A percentile compares a stretch with the other conserved stretches of the same genome.
Conservation (phyloP, 2,888 invertebrate species). For the Aphelenchoides bicaudatus region DNA sequence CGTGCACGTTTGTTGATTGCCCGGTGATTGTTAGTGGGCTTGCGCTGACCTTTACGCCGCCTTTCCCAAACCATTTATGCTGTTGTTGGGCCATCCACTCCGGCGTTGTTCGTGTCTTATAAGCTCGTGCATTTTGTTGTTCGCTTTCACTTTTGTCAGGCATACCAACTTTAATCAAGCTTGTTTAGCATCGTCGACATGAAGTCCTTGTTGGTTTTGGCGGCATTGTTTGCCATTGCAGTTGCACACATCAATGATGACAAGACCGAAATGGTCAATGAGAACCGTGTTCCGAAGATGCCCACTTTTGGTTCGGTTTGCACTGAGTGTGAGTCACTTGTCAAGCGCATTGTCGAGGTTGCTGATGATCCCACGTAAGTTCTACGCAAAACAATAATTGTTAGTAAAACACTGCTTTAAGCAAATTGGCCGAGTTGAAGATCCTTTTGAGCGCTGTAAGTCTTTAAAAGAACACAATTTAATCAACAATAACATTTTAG, state of each 20-base stretch:
- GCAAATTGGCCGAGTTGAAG: constrained; percentile 51
- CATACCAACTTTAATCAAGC: not conserved
- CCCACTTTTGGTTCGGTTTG: constrained; percentile 32
- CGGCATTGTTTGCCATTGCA: no score
- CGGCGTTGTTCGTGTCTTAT: not conserved
- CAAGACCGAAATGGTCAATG: constrained; percentile 35
- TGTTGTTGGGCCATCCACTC: no score
- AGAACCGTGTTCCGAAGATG: constrained; percentile 36
- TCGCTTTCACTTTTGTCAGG: not conserved
- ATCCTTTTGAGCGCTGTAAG: constrained; percentile 40
- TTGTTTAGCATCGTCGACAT: not conserved
- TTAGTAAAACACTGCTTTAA: no score
- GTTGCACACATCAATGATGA: constrained; percentile 13
- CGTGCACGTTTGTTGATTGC: no score
- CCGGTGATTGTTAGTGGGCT: no score
- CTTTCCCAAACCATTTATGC: not conserved
- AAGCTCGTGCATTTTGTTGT: not conserved
- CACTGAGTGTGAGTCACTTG: constrained; percentile 44
- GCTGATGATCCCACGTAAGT: constrained; percentile 48
- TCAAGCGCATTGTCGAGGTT: constrained; percentile 46
- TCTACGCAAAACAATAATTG: no score
- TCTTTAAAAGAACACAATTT: no score
- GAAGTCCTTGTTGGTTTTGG: constrained; percentile 7
- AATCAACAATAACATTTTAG: no score
- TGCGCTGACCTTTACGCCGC: not conserved